Base-by-base conservation (phyloP, 2,888 invertebrate species). In the Amiota communis region DNA sequence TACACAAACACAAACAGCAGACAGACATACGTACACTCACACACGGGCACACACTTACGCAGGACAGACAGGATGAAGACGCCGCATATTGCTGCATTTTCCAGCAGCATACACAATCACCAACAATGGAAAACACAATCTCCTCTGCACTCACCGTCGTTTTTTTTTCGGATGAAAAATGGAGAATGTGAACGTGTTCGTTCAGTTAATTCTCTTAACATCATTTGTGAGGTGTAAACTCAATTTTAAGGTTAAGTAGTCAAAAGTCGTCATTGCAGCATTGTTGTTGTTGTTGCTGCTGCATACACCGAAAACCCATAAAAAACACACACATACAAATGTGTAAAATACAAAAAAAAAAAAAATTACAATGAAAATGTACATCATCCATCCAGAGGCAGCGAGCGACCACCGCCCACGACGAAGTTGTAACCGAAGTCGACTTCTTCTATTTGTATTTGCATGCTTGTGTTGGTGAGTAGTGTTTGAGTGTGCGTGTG, bases 401-500 rank as follows among this genome's bases (percentile, higher is more conserved):
- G 64, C 53, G 4, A 51, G 73, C 78, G 82, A 83, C 85, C 83
- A 83, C 84, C 83, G 85, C 85, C 84, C 85, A 84, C 65, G 48
- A 65, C 48, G 65, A 65, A n/a, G 65, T 15, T 11, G n/a, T n/a
- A 51, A 51, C 12, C 53, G 53, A 51, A 51, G 53, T 8, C 53
- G n/a, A 51, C 53, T 8, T 51, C 53, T 8, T 51, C n/a, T 12
- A 51, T n/a, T 36, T 36, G 36, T 36, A 36, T 6, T 36, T 36
- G 36, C 36, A 36, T 53, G 53, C 15, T 8, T 53, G 13, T 53
- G 11, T 53, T 8, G 6, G 15, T 53, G 53, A 53, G 10, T 3
- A 53, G 53, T 13, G 15, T n/a, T 0, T 23, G 17, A 8, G 17
- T 23, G 17, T 11, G 59, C n/a, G 1, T 6, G 57, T 57, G 17